Conservation (phyloP, 1,140 invertebrate species). For the Chelonus insularis region DNA sequence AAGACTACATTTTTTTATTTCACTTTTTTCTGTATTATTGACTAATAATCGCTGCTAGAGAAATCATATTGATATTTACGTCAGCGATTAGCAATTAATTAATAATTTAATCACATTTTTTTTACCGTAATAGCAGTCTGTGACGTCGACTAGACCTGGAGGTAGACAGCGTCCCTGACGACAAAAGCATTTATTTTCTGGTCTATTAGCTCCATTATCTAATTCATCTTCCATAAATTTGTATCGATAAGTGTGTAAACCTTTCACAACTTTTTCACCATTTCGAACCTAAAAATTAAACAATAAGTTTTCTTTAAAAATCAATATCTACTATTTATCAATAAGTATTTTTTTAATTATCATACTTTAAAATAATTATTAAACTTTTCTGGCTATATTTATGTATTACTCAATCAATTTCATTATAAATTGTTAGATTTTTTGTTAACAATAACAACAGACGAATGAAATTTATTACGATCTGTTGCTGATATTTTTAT, state of each 20-base stretch:
- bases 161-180: constrained; percentile 69
- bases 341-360: no score
- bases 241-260: constrained; percentile 68
- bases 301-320: no score
- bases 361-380: no score
- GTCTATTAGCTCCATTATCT: constrained; percentile 72
- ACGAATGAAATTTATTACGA: no score
- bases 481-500: no score
- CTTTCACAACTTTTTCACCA: constrained; percentile 62
- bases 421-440: no score
- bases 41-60: neutral
- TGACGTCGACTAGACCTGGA: constrained; percentile 75
- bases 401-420: no score
- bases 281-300: constrained; percentile 61
- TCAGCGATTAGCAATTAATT: constrained; percentile 6
- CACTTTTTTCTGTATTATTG: no score
- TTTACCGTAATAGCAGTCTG: constrained; percentile 77
- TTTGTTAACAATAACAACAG: no score
- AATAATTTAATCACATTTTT: constrained; percentile 9
- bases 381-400: no score
- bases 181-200: constrained; percentile 81
- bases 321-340: no score
- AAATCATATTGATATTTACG: neutral
- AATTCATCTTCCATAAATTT: constrained; percentile 73
- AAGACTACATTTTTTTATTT: neutral